These are phyloP conservation scores for Hyles vespertilio DNA, from an alignment of 1,140 invertebrate genomes.

Conservation along the genomic window DNA sequence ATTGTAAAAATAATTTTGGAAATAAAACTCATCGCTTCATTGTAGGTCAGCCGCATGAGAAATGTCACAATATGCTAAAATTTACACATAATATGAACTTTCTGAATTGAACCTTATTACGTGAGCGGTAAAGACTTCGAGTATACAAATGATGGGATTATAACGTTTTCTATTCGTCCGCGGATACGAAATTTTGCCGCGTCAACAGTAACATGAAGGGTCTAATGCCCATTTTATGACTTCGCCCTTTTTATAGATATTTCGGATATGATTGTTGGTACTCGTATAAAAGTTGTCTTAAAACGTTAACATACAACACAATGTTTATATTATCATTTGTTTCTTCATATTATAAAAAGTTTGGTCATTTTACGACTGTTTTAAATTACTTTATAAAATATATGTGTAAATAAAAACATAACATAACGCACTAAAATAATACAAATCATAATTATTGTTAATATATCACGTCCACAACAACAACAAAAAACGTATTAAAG, in stretches of 20 bases:
- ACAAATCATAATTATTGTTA: no score
- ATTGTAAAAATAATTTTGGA: no score
- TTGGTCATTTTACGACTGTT: no score
- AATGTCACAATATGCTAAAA: slow-evolving; percentile 9
- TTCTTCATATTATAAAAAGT: no score
- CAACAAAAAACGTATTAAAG: no score
- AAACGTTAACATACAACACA: slow-evolving; percentile 21
- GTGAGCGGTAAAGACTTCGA: slow-evolving; percentile 12
- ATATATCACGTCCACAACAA: no score
- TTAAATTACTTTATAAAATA: no score
- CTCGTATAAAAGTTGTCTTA: slow-evolving; percentile 34
- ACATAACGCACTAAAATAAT: no score
- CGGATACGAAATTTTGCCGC: slow-evolving; percentile 21
- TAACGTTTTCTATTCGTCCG: slow-evolving; percentile 20
- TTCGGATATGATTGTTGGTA: slow-evolving; percentile 53
- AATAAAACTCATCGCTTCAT: neutral
- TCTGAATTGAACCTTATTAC: slow-evolving; percentile 12
- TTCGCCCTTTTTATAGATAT: slow-evolving; percentile 48
- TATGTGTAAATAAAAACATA: no score
- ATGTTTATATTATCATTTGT: slow-evolving; percentile 7
- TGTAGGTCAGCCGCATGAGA: neutral
- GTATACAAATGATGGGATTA: slow-evolving; percentile 18
- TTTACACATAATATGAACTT: neutral
- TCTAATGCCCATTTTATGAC: slow-evolving; percentile 59
- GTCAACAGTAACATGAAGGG: slow-evolving; percentile 41